Evolutionary conservation across 2,113 vertebrate species (phyloP).

Genomic region (Grammomys surdaster): DNA sequence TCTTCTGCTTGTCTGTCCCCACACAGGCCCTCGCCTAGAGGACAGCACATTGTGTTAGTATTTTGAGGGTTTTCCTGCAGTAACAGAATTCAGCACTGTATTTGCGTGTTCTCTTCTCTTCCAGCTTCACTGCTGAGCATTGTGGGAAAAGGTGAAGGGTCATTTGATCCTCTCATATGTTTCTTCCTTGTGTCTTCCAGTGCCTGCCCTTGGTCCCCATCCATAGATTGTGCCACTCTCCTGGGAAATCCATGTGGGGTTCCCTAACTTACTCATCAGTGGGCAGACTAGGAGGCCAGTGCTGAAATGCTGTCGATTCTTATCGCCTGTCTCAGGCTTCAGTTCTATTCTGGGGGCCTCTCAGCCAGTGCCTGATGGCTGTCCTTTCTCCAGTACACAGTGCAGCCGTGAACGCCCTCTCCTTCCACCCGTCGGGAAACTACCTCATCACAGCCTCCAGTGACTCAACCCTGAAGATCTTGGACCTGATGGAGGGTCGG

Average conservation of each 20-base stretch:
- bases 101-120: neutral
- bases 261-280: neutral
- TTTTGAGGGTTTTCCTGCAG: neutral
- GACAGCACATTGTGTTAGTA: neutral
- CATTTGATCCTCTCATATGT: fast-evolving
- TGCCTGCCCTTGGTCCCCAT: neutral
- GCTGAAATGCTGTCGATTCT: neutral
- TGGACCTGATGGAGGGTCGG: constrained; percentile 96
- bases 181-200: neutral
- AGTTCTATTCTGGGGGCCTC: neutral
- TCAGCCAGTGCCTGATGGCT: neutral
- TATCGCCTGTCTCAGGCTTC: fast-evolving
- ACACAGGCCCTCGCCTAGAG: fast-evolving
- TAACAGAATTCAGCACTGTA: neutral
- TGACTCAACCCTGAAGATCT: constrained; percentile 97
- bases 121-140: neutral
- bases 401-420: constrained; percentile 93
- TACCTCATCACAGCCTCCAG: constrained; percentile 96
- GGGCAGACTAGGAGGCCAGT: neutral
- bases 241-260: neutral
- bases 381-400: constrained; percentile 91
- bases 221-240: neutral
- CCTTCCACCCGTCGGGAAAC: constrained; percentile 95
- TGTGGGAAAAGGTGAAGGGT: neutral
- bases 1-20: neutral